These are phyloP conservation scores for Luffia ferchaultella DNA, from an alignment of 2,888 invertebrate species.

Conservation along the genomic window DNA sequence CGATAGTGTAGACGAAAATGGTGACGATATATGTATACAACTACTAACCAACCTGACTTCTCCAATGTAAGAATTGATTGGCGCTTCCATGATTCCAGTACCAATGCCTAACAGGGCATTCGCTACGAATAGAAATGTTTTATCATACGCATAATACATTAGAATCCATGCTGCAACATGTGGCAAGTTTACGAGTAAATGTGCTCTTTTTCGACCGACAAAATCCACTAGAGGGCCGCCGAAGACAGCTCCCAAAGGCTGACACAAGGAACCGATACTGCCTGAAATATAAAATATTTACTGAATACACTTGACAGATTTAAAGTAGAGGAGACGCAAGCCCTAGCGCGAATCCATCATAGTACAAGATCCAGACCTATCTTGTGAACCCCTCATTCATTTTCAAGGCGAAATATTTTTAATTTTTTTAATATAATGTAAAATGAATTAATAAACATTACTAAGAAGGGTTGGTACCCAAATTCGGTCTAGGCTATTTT, in stretches of 20 bases:
- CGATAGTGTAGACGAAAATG: too few species aligned
- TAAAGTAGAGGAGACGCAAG: too few species aligned
- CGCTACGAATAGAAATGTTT: constrained; percentile 50
- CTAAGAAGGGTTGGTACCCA: too few species aligned
- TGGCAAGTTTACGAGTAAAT: constrained; percentile 62
- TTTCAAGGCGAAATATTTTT: too few species aligned
- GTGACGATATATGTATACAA: neutral
- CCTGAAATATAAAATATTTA: constrained; percentile 34
- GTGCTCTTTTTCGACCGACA: constrained; percentile 60
- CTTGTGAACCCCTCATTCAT: too few species aligned
- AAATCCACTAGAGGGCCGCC: constrained; percentile 64
- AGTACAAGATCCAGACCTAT: too few species aligned
- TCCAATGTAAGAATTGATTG: constrained; percentile 64
- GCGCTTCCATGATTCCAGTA: constrained; percentile 67
- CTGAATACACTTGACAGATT: too few species aligned
- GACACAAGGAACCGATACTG: constrained; percentile 61
- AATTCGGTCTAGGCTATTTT: too few species aligned
- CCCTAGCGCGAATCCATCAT: too few species aligned
- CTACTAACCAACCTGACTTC: constrained; percentile 59
- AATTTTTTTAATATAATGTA: too few species aligned
- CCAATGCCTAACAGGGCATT: constrained; percentile 60
- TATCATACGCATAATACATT: constrained; percentile 52
- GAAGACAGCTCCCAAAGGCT: constrained; percentile 61
- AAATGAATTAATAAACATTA: too few species aligned
- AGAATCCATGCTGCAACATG: constrained; percentile 62